Evolutionary conservation across 2,797 vertebrate species (phyloP), one percentile per base, ranked within the genome.

Genomic region (Sebastes taczanowskii): DNA sequence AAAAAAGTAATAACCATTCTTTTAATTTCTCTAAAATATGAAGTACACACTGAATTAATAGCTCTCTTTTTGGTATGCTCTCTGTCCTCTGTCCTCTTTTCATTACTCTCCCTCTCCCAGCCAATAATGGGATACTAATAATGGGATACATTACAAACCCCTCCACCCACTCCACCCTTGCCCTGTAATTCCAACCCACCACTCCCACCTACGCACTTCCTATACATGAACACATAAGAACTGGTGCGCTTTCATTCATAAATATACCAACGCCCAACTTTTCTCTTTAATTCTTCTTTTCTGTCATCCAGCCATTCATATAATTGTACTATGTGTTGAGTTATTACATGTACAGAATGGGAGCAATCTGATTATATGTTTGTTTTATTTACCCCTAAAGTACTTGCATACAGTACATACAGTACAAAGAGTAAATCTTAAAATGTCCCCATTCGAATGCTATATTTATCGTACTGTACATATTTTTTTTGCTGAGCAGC

Each of bases 211-310:
- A 65, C n/a, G 6, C 62, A 60, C 29, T 30, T 74, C 29, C 49
- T 66, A 38, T 42, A 49, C 63, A 75, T 67, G 27, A 2, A 58
- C 62, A 65, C 71, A 74, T 42, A 22, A 27, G 25, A 10, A 58
- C 66, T 6, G 16, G 2, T 25, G 58, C 27, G 29, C 27, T 60
- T 62, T 82, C 77, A 85, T 80, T 85, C 56, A 85, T 63, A 77
- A 76, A 76, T 32, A 34, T 1, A 32, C 10, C 27, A 20, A 69
- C 53, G 10, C 30, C 49, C 4, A 11, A 34, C 9, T 16, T n/a
- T 53, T 4, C 2, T 32, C 6, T 35, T 59, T 34, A 13, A 10
- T 53, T 55, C 38, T 25, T 58, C 3, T 34, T 52, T 35, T 20
- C 13, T 29, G 27, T 68, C 71, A 35, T 32, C 63, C 56, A 25